These are phyloP conservation scores for Parnassius orleans DNA, from an alignment of 2,888 invertebrate species.

Conservation along the genomic window DNA sequence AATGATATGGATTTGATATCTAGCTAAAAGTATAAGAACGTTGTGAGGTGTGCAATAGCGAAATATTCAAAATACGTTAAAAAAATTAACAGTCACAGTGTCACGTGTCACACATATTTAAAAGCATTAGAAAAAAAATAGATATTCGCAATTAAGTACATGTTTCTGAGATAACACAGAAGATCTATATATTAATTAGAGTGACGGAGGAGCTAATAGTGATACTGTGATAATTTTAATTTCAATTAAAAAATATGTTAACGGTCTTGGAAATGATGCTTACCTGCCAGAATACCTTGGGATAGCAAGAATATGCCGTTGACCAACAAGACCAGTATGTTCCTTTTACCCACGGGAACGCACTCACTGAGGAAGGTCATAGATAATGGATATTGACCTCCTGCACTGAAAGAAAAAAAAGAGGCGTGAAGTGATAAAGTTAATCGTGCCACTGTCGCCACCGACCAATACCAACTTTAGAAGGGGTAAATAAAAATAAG, in stretches of 20 bases:
- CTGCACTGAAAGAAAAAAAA: constrained; percentile 18
- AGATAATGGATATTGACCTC: constrained; percentile 39
- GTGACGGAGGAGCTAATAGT: no score
- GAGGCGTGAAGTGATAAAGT: no score
- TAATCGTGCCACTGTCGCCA: no score
- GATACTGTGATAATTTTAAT: no score
- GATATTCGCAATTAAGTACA: background rate
- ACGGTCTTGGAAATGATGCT: constrained; percentile 1
- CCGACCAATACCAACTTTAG: no score
- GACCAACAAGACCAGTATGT: constrained; percentile 38
- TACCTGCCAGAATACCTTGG: constrained; percentile 44
- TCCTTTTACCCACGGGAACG: constrained; percentile 39
- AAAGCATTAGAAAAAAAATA: background rate
- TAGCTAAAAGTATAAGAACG: no score
- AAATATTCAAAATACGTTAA: no score
- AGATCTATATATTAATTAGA: background rate
- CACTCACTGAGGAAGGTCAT: constrained; percentile 44
- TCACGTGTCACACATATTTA: background rate
- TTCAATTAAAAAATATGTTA: background rate
- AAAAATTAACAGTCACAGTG: background rate
- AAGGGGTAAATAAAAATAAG: no score
- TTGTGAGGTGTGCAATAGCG: no score
- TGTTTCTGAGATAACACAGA: background rate
- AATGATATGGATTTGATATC: no score
- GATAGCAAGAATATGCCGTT: constrained; percentile 39